Base-by-base conservation (phyloP, 2,797 vertebrate genomes). In the Scomberomorus guttatus region DNA sequence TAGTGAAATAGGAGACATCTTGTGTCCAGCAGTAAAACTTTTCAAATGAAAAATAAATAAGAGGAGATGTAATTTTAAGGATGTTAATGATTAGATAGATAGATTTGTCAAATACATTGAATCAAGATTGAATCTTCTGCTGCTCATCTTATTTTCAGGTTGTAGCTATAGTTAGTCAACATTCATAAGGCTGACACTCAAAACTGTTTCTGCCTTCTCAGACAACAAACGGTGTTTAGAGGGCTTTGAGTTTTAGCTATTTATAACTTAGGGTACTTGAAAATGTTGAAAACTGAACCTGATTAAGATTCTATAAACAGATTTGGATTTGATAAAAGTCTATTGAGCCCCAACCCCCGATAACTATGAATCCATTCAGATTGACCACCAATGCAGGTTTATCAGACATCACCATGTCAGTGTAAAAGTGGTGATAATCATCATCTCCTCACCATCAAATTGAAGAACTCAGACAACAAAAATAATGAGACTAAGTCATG, bases 401-500 rank as follows among this genome's bases (percentile, higher is more conserved):
- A 55, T 61, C 22, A 9, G 5, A 20, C 22, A 24, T 42, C 37
- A 54, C 29, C 3, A 15, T 6, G 39, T 60, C 25, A 27, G 4
- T n/a, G 24, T 37, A 27, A 48, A 71, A 42, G 18, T 18, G n/a
- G 17, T 50, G 37, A 51, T 32, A 65, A 46, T 74, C n/a, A 42
- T 50, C 14, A 20, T 55, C 25, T 72, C 11, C 37, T 54, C 29
- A 10, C 42, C 25, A 78, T 81, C 27, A 64, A 50, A 69, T 2
- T 63, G 54, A 54, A 51, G 29, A 24, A 64, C 2, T 18, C 24
- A 37, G 29, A 56, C 20, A 78, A 75, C 29, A 52, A 61, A 79
- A 71, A 73, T 57, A 76, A 84, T 27, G 39, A 70, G 24, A 60
- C 50, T 52, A 56, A 83, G 65, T 48, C 29, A 18, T 5, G 17